These are phyloP conservation scores for Eristalis pertinax DNA, from an alignment of 2,888 invertebrate species.

Conservation along the genomic window DNA sequence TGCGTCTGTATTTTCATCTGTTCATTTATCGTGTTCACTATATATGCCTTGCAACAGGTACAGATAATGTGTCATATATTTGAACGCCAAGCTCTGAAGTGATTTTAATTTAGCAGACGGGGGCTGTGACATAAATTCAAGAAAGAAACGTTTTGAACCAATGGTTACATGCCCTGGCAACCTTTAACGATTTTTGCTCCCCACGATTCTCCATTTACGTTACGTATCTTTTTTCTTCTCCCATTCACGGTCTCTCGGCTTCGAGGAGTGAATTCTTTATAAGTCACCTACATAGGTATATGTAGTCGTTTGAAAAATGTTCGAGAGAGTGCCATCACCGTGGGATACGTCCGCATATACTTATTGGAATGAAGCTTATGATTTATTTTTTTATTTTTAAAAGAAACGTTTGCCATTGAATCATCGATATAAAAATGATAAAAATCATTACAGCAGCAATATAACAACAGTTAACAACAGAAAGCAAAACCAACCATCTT, in stretches of 20 bases:
- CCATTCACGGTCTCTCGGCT: neutral
- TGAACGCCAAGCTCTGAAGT: slow-evolving; percentile 40
- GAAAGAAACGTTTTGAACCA: slow-evolving; percentile 45
- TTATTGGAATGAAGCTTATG: neutral
- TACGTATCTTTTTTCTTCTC: neutral
- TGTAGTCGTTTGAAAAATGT: slow-evolving; percentile 8
- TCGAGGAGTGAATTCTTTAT: slow-evolving; percentile 3
- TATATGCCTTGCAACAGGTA: slow-evolving; percentile 23
- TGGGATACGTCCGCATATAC: neutral
- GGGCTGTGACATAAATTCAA: slow-evolving; percentile 54
- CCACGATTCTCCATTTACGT: slow-evolving; percentile 1
- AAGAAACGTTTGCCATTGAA: slow-evolving; percentile 45
- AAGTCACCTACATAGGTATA: neutral
- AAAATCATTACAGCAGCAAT: neutral
- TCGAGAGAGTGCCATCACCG: slow-evolving; percentile 7
- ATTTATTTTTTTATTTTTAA: neutral
- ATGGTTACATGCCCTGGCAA: slow-evolving; percentile 52
- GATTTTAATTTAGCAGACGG: slow-evolving; percentile 50
- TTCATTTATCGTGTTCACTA: neutral
- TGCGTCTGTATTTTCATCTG: slow-evolving; percentile 1
- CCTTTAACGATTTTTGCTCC: slow-evolving; percentile 46
- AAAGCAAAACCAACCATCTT: neutral
- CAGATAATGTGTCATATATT: slow-evolving; percentile 59
- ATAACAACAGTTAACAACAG: neutral
- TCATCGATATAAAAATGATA: slow-evolving; percentile 25